Percentiles rank a stretch among this genome's conserved stretches.
Conservation (phyloP, 2,888 invertebrate genomes). For the Lamellibrachia columna region DNA sequence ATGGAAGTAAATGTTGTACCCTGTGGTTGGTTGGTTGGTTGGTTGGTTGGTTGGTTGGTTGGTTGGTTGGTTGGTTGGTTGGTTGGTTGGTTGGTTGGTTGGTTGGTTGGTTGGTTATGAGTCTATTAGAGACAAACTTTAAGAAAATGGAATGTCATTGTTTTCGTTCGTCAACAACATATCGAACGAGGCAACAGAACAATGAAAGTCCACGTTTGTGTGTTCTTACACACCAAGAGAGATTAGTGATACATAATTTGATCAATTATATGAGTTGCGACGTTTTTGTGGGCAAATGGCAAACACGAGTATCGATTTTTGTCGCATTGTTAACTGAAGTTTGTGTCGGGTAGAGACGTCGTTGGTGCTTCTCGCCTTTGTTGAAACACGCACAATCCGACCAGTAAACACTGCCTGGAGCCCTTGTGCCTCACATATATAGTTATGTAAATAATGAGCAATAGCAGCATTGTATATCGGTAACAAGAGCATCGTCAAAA, state of each 20-base stretch:
- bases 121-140: no score
- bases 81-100: no score
- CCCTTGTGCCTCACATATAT: background rate
- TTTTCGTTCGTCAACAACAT: no score
- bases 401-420: background rate
- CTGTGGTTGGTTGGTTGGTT: no score
- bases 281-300: background rate
- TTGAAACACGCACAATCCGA: background rate
- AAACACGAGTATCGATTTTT: background rate
- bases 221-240: background rate
- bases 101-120: no score
- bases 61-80: no score
- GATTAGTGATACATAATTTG: background rate
- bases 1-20: no score
- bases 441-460: background rate
- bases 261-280: background rate
- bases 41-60: no score
- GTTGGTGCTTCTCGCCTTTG: background rate
- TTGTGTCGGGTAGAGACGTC: background rate
- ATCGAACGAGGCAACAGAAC: no score
- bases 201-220: no score
- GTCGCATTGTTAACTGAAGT: background rate
- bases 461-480: background rate
- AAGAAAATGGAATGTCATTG: no score
- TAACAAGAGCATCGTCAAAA: background rate